Evolutionary conservation across 2,113 vertebrate genomes (phyloP), one percentile per base, ranked within the genome.

Genomic region (Xyrauchen texanus): DNA sequence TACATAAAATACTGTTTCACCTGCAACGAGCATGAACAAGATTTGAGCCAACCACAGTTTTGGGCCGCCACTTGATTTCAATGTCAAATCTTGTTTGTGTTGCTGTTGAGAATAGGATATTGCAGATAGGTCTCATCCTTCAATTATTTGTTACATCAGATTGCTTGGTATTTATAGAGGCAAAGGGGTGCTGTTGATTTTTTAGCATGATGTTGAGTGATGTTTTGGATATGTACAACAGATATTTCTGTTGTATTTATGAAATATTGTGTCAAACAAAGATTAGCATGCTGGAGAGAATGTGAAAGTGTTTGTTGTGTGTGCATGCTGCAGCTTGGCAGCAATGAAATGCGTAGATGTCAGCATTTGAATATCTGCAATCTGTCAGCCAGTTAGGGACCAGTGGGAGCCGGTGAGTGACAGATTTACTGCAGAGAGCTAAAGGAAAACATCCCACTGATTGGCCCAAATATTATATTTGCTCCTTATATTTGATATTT

Each of bases 331-430:
- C 34, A 58, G 69, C 13, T 71, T 58, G 69, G 69, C 69, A 58
- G 42, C 58, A 53, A 71, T 71, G 9, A 71, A 71, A 58, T 71
- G 69, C n/a, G 13, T 71, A 71, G 53, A 46, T 71, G 53, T 71
- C 68, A 71, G 4, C 68, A 71, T 46, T 71, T 71, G 53, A 58
- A 71, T 71, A 58, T 46, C 42, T 58, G 69, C 58, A 13, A 71
- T 71, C 68, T 71, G 52, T 57, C 52, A 58, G 52, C 68, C 69
- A 71, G 53, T 58, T 15, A 58, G 42, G 69, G 42, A 8, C 60
- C 47, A 44, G 58, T 42, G 74, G 61, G 62, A 34, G 49, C 47
- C 15, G 51, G 4, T 44, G 55, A 52, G 44, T 42, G 61, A 76
- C 55, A 44, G 11, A 63, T 34, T 71, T 58, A 15, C 69, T 58